These are phyloP conservation scores for Butorides virescens DNA, from an alignment of 2,113 vertebrate genomes.

Conservation along the genomic window DNA sequence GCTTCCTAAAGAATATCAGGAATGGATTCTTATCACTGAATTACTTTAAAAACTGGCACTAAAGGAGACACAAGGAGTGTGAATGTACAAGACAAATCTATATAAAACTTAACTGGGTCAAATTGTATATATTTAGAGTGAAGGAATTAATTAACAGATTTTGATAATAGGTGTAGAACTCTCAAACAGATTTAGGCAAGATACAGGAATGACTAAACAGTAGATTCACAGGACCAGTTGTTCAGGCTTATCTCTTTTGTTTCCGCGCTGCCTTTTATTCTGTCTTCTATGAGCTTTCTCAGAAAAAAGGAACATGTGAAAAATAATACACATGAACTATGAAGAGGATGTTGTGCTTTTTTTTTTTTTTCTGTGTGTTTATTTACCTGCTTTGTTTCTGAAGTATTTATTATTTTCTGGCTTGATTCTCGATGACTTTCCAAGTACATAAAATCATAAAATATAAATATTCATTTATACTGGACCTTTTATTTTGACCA, in stretches of 20 bases:
- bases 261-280: not conserved
- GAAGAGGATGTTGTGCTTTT: fast-evolving
- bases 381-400: not conserved
- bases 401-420: not conserved
- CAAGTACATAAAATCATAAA: not conserved
- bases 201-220: not conserved
- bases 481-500: not conserved
- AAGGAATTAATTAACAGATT: not conserved
- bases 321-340: not conserved
- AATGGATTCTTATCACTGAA: not conserved
- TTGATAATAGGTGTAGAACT: not conserved
- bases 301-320: not conserved
- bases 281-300: not conserved
- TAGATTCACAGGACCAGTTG: not conserved
- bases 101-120: not conserved
- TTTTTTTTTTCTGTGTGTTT: not conserved
- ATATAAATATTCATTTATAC: not conserved
- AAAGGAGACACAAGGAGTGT: not conserved
- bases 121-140: not conserved
- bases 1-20: not conserved
- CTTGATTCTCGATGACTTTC: not conserved
- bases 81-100: not conserved
- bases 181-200: not conserved
- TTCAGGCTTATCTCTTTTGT: not conserved
- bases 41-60: not conserved